phyloP scores from a whole-genome alignment of 2,797 vertebrate species.

The Odontamblyopus lacepedii region DNA sequence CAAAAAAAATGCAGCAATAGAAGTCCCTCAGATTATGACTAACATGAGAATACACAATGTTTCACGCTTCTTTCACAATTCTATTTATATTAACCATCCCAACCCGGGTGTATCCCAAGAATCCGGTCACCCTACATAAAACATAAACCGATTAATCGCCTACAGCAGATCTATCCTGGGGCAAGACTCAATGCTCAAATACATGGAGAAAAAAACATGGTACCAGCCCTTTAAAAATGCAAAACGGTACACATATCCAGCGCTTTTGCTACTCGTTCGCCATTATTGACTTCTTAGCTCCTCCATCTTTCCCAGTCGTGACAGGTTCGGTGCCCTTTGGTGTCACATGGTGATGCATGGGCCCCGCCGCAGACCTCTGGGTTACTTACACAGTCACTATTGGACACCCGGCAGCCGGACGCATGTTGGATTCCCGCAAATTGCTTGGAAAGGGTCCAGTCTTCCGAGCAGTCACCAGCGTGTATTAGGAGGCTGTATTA shows the following conservation, averaged over 20 bases:
- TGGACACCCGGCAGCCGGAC: neutral
- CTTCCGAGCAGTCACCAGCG: neutral
- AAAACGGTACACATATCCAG: neutral
- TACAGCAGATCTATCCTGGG: too few relatives aligned
- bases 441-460: conserved; percentile 6
- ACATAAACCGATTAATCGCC: too few relatives aligned
- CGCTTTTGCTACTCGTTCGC: neutral
- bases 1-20: too few relatives aligned
- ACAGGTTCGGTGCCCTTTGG: neutral
- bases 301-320: neutral
- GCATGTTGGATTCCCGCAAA: neutral
- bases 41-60: too few relatives aligned
- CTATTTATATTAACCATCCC: too few relatives aligned
- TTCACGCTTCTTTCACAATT: too few relatives aligned
- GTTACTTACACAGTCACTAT: conserved; percentile 10
- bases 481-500: neutral
- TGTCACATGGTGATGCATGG: conserved; percentile 5
- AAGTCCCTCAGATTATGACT: too few relatives aligned
- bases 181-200: too few relatives aligned
- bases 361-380: neutral
- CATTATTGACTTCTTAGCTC: neutral
- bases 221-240: too few relatives aligned
- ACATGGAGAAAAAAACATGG: too few relatives aligned
- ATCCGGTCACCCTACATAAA: too few relatives aligned
- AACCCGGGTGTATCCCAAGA: too few relatives aligned